phyloP scores from a whole-genome alignment of 2,797 vertebrate genomes.

The Allochrocebus solatus region DNA sequence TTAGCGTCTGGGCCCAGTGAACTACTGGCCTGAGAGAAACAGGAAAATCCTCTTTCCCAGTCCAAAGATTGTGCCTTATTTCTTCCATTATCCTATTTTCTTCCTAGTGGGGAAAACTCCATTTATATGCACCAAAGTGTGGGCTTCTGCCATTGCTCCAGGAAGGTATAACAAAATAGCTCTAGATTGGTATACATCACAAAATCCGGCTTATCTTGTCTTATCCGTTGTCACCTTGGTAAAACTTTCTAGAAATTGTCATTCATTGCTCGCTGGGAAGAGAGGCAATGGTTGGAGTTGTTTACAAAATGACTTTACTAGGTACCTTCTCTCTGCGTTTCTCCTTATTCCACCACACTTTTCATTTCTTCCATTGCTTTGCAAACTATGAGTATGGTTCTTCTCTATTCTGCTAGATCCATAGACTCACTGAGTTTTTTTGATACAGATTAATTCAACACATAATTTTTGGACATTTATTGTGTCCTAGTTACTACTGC shows the following conservation, averaged over 20 bases:
- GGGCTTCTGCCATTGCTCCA: background rate
- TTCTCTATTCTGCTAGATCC: background rate
- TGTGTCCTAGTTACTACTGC: conserved; percentile 2
- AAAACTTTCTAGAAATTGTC: background rate
- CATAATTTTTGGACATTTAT: conserved; percentile 19
- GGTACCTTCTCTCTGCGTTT: background rate
- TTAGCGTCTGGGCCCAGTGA: background rate
- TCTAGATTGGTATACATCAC: background rate
- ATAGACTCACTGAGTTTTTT: background rate
- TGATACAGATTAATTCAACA: conserved; percentile 36
- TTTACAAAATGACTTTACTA: background rate
- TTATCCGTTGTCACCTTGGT: background rate
- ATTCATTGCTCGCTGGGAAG: background rate
- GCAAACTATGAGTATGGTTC: background rate
- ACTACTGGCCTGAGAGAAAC: background rate
- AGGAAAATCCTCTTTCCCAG: background rate
- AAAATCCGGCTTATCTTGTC: background rate
- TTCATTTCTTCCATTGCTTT: background rate
- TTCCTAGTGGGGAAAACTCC: background rate
- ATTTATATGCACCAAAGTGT: background rate
- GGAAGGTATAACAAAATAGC: background rate
- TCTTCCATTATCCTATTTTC: background rate
- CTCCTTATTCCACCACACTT: background rate
- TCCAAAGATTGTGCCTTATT: background rate
- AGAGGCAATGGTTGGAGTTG: background rate